Evolutionary conservation across 2,888 invertebrate genomes (phyloP).

Genomic region (Flexamia atlantica): DNA sequence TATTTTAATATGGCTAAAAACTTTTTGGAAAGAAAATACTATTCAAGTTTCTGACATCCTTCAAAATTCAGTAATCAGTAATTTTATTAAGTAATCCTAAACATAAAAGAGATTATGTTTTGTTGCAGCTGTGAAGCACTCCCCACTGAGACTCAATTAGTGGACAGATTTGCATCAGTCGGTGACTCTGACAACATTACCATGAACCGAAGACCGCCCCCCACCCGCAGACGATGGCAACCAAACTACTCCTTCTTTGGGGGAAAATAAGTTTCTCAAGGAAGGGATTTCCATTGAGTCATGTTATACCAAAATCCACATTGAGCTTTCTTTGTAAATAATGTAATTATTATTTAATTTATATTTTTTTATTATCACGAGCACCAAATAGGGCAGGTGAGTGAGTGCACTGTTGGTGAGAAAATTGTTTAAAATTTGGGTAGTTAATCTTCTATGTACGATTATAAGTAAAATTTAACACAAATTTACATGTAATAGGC

Average conservation of each 20-base stretch:
- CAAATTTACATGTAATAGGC: too few relatives aligned
- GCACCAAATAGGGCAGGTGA: too few relatives aligned
- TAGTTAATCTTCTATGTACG: too few relatives aligned
- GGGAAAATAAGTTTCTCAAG: not conserved
- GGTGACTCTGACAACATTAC: not conserved
- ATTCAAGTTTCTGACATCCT: too few relatives aligned
- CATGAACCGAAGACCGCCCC: not conserved
- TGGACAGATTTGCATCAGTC: not conserved
- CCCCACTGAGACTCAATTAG: not conserved
- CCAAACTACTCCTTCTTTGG: conserved; percentile 26
- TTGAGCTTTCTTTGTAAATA: not conserved
- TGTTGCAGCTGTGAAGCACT: conserved; percentile 21
- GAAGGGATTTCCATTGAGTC: not conserved
- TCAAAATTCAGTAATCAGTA: too few relatives aligned
- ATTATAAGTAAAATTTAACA: too few relatives aligned
- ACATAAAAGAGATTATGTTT: too few relatives aligned
- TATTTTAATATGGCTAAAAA: too few relatives aligned
- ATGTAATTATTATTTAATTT: not conserved
- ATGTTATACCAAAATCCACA: not conserved
- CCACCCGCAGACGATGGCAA: conserved; percentile 1
- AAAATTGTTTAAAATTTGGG: too few relatives aligned
- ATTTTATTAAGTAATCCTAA: too few relatives aligned
- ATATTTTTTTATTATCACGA: not conserved
- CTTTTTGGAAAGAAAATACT: too few relatives aligned
- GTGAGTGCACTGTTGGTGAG: too few relatives aligned